A percentile compares a stretch with the other conserved stretches of the same genome.
phyloP scores from a whole-genome alignment of 2,888 invertebrate genomes.

The Brenthis hecate region DNA sequence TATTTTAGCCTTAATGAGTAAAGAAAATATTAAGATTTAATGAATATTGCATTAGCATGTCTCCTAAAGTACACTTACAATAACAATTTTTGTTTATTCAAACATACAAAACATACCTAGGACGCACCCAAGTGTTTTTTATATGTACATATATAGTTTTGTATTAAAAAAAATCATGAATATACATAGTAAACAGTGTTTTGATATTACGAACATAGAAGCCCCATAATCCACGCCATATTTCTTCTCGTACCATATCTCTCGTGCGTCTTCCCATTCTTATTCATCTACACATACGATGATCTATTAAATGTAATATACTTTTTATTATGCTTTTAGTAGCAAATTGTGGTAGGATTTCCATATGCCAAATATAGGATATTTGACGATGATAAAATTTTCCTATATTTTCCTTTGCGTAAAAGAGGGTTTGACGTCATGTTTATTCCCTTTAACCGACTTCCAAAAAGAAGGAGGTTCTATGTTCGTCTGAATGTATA shows the following conservation, averaged over 20 bases:
- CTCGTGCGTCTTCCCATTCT: slow-evolving; percentile 1
- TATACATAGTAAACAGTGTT: not conserved
- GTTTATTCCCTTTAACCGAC: no score
- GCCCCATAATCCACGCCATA: not conserved
- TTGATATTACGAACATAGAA: slow-evolving; percentile 1
- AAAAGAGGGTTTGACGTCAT: not conserved
- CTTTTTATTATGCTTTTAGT: slow-evolving; percentile 16
- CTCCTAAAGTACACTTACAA: no score
- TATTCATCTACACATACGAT: slow-evolving; percentile 7
- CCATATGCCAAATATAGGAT: not conserved
- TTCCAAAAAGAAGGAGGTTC: no score
- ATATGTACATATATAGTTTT: no score
- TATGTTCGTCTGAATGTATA: no score
- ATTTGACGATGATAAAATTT: not conserved
- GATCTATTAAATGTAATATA: slow-evolving; percentile 11
- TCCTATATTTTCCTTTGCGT: not conserved
- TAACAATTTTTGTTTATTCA: no score
- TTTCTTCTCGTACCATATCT: not conserved
- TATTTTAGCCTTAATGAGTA: no score
- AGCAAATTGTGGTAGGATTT: slow-evolving; percentile 2
- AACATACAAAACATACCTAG: no score
- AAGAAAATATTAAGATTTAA: no score
- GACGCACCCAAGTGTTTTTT: no score
- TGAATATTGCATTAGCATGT: no score
- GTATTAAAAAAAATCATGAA: no score